Evolutionary conservation across 1,140 invertebrate species (phyloP).

Genomic region (Halictus rubicundus): DNA sequence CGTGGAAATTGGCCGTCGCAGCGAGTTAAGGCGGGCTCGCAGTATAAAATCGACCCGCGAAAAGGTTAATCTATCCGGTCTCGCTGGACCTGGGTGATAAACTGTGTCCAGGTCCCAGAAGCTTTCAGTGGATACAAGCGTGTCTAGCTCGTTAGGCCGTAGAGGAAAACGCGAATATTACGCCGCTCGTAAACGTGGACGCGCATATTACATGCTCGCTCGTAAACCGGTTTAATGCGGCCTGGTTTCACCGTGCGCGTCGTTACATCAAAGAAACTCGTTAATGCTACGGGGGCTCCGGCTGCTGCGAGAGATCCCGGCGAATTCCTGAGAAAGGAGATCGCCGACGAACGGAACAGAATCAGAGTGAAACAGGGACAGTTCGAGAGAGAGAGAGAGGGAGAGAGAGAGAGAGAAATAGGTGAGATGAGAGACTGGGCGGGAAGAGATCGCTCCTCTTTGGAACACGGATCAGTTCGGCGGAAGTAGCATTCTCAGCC

Average conservation of each 20-base stretch:
- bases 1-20: too few species aligned
- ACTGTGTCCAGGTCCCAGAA: too few species aligned
- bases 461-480: too few species aligned
- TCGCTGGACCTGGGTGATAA: too few species aligned
- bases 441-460: too few species aligned
- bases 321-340: background rate
- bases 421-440: background rate
- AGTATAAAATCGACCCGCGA: too few species aligned
- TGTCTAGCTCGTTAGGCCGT: conserved; percentile 10
- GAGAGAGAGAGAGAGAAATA: background rate
- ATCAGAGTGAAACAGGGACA: background rate
- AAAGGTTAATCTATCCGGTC: background rate
- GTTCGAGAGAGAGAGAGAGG: too few species aligned
- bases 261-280: conserved; percentile 38
- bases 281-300: background rate
- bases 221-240: conserved; percentile 26
- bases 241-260: background rate
- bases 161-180: conserved; percentile 7
- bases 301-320: background rate
- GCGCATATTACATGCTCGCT: conserved; percentile 17
- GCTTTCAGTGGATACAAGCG: background rate
- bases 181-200: conserved; percentile 11
- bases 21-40: too few species aligned
- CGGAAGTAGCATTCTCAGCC: background rate
- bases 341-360: background rate